Evolutionary conservation across 2,888 invertebrate species (phyloP).

Genomic region (Dynastes tityus): DNA sequence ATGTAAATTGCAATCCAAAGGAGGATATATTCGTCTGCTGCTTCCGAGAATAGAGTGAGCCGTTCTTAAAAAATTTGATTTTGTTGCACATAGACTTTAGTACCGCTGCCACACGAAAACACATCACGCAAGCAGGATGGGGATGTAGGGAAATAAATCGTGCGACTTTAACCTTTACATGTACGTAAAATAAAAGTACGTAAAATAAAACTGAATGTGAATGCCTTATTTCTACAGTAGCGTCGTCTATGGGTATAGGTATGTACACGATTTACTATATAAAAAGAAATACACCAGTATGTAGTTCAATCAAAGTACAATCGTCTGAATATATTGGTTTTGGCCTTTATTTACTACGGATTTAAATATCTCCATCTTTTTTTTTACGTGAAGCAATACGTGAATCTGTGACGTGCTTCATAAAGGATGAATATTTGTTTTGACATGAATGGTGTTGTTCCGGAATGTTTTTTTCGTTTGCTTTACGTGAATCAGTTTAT

Average conservation of each 20-base stretch:
- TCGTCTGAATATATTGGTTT: constrained; percentile 64
- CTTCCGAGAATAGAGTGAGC: too few species aligned
- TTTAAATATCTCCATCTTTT: constrained; percentile 60
- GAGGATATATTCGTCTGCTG: too few species aligned
- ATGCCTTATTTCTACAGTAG: background rate
- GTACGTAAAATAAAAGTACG: background rate
- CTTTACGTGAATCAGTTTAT: constrained; percentile 35
- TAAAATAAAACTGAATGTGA: background rate
- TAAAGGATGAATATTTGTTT: constrained; percentile 50
- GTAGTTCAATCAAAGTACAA: constrained; percentile 61
- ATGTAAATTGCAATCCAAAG: too few species aligned
- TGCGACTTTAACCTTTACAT: background rate
- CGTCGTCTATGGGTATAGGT: background rate
- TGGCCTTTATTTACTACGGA: constrained; percentile 62
- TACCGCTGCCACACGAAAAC: background rate
- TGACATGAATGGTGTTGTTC: constrained; percentile 50
- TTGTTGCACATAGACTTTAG: background rate
- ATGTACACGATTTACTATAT: background rate
- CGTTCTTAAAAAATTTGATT: background rate
- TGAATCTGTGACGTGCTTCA: constrained; percentile 56
- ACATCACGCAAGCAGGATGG: background rate
- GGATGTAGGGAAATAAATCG: background rate
- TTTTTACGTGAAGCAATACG: constrained; percentile 46
- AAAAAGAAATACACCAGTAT: background rate
- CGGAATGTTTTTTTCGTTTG: constrained; percentile 57